Evolutionary conservation across 1,140 invertebrate genomes (phyloP).

Genomic region (Macrobrachium rosenbergii): DNA sequence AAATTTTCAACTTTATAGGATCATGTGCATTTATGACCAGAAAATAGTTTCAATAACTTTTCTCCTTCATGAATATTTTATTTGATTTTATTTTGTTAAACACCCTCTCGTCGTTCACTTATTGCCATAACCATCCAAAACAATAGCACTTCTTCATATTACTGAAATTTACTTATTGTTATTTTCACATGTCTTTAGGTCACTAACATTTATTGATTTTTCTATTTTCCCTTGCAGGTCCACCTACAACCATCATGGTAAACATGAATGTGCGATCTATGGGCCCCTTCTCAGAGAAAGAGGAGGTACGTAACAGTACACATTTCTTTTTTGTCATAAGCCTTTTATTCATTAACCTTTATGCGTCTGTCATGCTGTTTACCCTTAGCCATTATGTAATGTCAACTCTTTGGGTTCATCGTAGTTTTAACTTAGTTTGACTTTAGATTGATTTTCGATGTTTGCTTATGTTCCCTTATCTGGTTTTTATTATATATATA

Average conservation of each 20-base stretch:
- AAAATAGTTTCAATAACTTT: no score
- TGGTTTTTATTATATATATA: not conserved
- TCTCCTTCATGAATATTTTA: no score
- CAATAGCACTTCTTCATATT: no score
- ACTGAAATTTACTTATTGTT: no score
- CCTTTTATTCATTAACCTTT: no score
- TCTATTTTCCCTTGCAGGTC: constrained; percentile 69
- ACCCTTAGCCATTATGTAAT: not conserved
- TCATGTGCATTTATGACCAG: no score
- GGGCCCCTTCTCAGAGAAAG: constrained; percentile 74
- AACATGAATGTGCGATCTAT: constrained; percentile 74
- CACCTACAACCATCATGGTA: constrained; percentile 70
- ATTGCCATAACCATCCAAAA: not conserved
- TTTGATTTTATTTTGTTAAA: not conserved
- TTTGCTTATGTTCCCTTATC: not conserved
- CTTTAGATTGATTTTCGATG: not conserved
- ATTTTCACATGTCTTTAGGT: no score
- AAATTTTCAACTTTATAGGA: no score
- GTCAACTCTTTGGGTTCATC: not conserved
- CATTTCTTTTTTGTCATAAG: not conserved
- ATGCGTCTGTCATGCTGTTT: no score
- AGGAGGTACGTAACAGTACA: constrained; percentile 71
- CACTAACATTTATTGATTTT: not conserved
- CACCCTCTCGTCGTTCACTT: not conserved
- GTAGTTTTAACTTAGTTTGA: no score